Evolutionary conservation across 2,797 vertebrate genomes (phyloP), one percentile per base, ranked within the genome.

Genomic region (Antennarius maculatus): DNA sequence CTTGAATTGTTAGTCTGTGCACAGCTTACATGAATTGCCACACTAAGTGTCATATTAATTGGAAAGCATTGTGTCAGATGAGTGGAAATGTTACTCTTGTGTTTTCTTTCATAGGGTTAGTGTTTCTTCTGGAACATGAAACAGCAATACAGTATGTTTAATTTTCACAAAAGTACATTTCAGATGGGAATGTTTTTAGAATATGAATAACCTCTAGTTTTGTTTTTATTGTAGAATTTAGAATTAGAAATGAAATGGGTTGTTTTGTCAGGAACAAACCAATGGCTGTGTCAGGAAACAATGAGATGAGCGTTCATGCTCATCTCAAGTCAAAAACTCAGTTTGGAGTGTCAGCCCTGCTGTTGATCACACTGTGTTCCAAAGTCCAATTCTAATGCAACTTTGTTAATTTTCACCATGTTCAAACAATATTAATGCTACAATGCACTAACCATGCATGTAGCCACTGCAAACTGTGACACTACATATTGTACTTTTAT

Each of bases 161-260:
- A 7, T n/a, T 18, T 17, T 17, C 17, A 50, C 28, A 47, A 46
- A 34, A 7, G 29, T 4, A 49, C 28, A 50, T 15, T 5, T 55
- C 6, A 10, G 1, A 15, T 42, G 28, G 57, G 29, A 68, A 39
- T 31, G 43, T 3, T 69, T 9, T n/a, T 52, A 54, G 5, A n/a
- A 34, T 5, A 61, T 34, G 37, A 56, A 34, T 34, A 34, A 34
- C 5, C 31, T 8, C 31, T 8, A 34, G 12, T 52, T 23, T 18
- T 46, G 4, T 46, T 48, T 71, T 72, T 47, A 48, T 67, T 41
- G 15, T 48, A 79, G 51, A 57, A 6, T 59, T 59, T 62, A 50
- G 39, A 5, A 60, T 68, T 63, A 60, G 31, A 65, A 63, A 3
- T 63, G 81, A 77, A 87, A 71, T 64, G 63, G 61, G 10, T 64